Conservation (phyloP, 2,113 vertebrate species). For the Pyrgilauda ruficollis region DNA sequence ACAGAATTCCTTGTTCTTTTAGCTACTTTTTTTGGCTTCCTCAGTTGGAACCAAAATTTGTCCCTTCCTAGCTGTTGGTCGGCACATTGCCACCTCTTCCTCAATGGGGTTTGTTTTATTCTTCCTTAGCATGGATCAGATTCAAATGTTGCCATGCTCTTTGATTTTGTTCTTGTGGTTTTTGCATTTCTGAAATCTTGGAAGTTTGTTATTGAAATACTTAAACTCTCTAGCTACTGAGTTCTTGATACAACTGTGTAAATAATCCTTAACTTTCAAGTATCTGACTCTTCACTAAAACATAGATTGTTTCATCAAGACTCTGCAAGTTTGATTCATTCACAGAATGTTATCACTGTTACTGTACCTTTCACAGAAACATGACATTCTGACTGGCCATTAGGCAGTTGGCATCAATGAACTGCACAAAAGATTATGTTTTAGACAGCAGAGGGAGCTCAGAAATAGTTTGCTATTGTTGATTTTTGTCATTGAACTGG, state of each 20-base stretch:
- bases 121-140: neutral
- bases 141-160: neutral
- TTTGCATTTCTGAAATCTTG: neutral
- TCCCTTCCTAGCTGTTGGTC: neutral
- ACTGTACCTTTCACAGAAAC: neutral
- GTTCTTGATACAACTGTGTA: neutral
- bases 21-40: neutral
- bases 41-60: neutral
- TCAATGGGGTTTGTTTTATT: neutral
- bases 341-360: neutral
- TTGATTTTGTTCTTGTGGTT: neutral
- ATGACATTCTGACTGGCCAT: neutral
- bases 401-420: neutral
- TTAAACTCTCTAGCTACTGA: neutral
- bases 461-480: neutral
- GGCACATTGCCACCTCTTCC: neutral
- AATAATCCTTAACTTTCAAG: neutral
- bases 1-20: neutral
- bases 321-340: neutral
- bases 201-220: neutral
- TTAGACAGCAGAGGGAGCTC: slow-evolving; percentile 38
- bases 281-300: neutral
- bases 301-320: neutral
- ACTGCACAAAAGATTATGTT: neutral
- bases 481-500: neutral